These are phyloP conservation scores for Chionis minor DNA, from an alignment of 2,113 vertebrate species.

Conservation along the genomic window DNA sequence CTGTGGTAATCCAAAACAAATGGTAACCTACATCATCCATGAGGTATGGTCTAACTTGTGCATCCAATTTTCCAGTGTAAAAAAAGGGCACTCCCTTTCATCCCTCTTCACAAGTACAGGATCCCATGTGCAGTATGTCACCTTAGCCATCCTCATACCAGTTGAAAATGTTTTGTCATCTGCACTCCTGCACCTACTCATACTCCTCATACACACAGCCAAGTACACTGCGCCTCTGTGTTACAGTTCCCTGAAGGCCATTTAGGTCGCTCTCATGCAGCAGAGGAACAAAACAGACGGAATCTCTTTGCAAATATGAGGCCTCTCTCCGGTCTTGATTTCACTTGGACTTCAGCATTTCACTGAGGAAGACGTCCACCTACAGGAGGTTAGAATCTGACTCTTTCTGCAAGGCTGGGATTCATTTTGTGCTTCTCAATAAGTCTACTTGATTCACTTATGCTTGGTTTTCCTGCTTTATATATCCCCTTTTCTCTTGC, in stretches of 20 bases:
- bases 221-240: neutral
- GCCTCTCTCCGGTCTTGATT: neutral
- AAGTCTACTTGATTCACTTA: neutral
- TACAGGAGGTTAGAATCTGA: neutral
- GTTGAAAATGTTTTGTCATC: neutral
- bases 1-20: neutral
- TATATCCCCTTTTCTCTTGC: neutral
- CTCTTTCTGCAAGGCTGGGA: neutral
- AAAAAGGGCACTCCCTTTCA: constrained; percentile 18
- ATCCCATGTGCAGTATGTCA: constrained; percentile 25
- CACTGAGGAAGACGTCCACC: neutral
- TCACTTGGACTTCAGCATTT: neutral
- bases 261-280: neutral
- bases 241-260: neutral
- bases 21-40: neutral
- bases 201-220: neutral
- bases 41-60: constrained; percentile 37
- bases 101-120: neutral
- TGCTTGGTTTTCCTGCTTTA: neutral
- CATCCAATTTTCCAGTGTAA: constrained; percentile 64
- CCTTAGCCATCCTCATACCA: neutral
- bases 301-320: neutral
- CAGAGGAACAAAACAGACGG: neutral
- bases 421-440: neutral
- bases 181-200: neutral